These are phyloP conservation scores for Panulirus ornatus DNA, from an alignment of 1,140 invertebrate species.

Conservation along the genomic window DNA sequence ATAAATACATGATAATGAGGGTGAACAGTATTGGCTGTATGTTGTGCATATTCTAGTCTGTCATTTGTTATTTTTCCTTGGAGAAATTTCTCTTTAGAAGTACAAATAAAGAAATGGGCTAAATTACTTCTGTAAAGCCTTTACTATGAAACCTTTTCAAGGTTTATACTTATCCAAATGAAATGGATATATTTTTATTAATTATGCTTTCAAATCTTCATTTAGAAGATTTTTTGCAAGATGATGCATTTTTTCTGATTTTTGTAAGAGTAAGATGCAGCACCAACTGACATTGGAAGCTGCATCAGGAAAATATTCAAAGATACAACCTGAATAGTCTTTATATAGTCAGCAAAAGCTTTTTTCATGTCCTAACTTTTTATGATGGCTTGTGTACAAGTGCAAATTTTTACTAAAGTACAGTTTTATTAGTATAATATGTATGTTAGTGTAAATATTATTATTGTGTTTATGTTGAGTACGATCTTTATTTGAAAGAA, in stretches of 20 bases:
- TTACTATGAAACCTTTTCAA: constrained; percentile 15
- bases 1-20: background rate
- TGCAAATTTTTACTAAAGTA: constrained; percentile 58
- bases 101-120: constrained; percentile 46
- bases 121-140: constrained; percentile 37
- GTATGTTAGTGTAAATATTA: constrained; percentile 25
- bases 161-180: constrained; percentile 19
- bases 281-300: constrained; percentile 5
- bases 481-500: constrained; percentile 42
- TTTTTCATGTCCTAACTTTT: constrained; percentile 44
- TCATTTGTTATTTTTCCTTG: constrained; percentile 53
- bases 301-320: constrained; percentile 13
- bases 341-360: constrained; percentile 42
- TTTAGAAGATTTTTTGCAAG: constrained; percentile 11
- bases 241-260: background rate
- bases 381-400: constrained; percentile 54
- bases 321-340: constrained; percentile 43
- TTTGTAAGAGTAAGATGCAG: background rate
- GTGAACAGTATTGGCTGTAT: constrained; percentile 34
- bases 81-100: constrained; percentile 57
- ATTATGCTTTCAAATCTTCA: constrained; percentile 18
- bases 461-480: constrained; percentile 53
- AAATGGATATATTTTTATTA: constrained; percentile 13
- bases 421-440: constrained; percentile 52
- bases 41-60: constrained; percentile 59